Conservation (phyloP, 2,797 vertebrate genomes). For the Acrossocheilus wenchowensis region DNA sequence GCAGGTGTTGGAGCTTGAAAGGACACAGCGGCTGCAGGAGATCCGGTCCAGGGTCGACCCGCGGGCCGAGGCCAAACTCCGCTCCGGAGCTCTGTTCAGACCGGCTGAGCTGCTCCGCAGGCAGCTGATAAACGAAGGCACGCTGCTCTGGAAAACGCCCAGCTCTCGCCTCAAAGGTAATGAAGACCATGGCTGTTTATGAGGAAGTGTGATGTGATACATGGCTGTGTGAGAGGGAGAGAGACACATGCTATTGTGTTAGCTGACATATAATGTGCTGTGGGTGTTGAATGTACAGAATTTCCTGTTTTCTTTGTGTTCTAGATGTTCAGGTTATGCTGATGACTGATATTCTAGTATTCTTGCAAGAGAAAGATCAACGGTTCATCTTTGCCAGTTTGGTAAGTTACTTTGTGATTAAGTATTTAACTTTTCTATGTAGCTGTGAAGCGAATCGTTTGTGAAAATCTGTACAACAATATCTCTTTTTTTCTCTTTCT, state of each 20-base stretch:
- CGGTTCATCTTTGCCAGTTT: slow-evolving; percentile 82
- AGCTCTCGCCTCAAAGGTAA: slow-evolving; percentile 89
- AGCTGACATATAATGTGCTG: slow-evolving; percentile 11
- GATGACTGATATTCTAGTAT: slow-evolving; percentile 83
- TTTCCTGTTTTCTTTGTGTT: slow-evolving; percentile 59
- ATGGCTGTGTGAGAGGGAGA: not conserved
- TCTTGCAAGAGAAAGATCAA: slow-evolving; percentile 88
- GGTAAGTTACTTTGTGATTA: slow-evolving; percentile 70
- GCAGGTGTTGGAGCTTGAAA: slow-evolving; percentile 87
- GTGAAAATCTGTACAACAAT: not conserved
- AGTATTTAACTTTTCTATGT: not conserved
- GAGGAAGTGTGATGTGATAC: slow-evolving; percentile 2
- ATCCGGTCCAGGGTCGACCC: slow-evolving; percentile 85
- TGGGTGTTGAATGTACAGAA: not conserved
- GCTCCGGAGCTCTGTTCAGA: slow-evolving; percentile 77
- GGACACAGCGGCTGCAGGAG: slow-evolving; percentile 86
- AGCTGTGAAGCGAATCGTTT: not conserved
- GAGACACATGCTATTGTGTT: not conserved
- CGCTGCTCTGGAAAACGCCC: slow-evolving; percentile 85
- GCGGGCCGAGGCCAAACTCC: slow-evolving; percentile 77
- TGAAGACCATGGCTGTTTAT: slow-evolving; percentile 1
- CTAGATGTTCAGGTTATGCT: slow-evolving; percentile 83
- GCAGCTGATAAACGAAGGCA: slow-evolving; percentile 87
- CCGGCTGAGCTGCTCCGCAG: slow-evolving; percentile 87
- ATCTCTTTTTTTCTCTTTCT: not conserved